Evolutionary conservation across 2,113 vertebrate genomes (phyloP).

Genomic region (Motacilla alba): DNA sequence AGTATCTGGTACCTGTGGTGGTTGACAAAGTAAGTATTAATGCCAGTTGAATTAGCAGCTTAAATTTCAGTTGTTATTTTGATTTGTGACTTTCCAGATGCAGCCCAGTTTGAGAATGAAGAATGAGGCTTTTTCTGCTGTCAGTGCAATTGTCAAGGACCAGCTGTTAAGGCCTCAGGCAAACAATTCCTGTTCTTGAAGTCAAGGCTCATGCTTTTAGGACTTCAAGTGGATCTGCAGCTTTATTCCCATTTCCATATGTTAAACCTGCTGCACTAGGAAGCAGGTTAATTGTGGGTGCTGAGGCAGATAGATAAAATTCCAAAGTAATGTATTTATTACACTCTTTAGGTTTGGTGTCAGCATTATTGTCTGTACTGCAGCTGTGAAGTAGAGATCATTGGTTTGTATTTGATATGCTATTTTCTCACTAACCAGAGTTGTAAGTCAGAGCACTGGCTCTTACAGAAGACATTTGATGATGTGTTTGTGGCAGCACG

Average conservation of each 20-base stretch:
- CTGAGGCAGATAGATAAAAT: neutral
- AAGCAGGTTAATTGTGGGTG: neutral
- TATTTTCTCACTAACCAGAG: neutral
- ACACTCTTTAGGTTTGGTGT: neutral
- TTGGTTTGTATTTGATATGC: neutral
- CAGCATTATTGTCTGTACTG: neutral
- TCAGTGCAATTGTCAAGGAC: neutral
- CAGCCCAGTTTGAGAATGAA: neutral
- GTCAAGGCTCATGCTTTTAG: neutral
- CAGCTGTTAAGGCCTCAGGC: neutral
- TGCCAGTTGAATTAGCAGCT: neutral
- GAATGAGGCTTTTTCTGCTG: neutral
- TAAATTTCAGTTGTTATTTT: neutral
- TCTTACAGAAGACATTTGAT: neutral
- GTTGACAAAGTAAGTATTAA: neutral
- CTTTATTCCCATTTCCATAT: neutral
- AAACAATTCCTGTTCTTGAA: neutral
- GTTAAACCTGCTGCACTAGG: neutral
- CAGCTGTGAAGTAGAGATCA: neutral
- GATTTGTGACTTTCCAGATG: neutral
- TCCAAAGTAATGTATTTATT: neutral
- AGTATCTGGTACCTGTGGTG: neutral
- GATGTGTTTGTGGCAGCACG: neutral
- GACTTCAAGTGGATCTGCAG: neutral
- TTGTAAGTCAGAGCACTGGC: neutral